Evolutionary conservation across 2,113 vertebrate species (phyloP), one percentile per base, ranked within the genome.

Genomic region (Aegotheles bennettii): DNA sequence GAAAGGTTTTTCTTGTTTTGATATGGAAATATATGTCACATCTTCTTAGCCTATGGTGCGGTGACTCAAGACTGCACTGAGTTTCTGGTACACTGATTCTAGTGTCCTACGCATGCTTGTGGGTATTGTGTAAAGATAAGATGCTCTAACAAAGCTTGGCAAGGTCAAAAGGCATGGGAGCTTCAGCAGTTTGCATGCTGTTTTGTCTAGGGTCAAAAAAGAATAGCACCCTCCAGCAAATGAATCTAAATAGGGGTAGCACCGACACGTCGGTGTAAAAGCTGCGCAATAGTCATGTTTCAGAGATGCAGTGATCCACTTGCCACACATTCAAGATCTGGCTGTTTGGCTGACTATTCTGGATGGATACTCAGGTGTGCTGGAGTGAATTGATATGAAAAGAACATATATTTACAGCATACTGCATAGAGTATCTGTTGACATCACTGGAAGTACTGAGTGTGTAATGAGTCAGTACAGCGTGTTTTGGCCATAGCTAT

Each of bases 1-100:
- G 79, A 97, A 97, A 97, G 67, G 47, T 94, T 98, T 96, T 94
- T 93, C 70, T 86, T 97, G 75, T 98, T 98, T 97, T 96, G 91
- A 97, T 96, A 97, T 97, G 95, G 95, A 98, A 98, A 96, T 97
- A 91, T 33, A 95, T 96, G 93, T 97, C 94, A 97, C 95, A 95
- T 97, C 96, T 97, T 97, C 88, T 94, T 94, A 98, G 95, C 81
- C 92, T 92, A 94, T 92, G 77, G 89, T 93, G 78, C 92, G 96
- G 88, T 91, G 96, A 97, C 97, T 98, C 84, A 95, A 92, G 96
- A 91, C 84, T 95, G 76, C 67, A 50, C 71, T 68, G 47, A 51
- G 94, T 96, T 97, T 97, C 90, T 89, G 87, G 73, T 79, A 94
- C 78, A 69, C 88, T 94, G 90, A 87, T 85, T 96, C 94, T 80